These are phyloP conservation scores for Atethmia centrago DNA, from an alignment of 2,888 invertebrate genomes.

Conservation along the genomic window DNA sequence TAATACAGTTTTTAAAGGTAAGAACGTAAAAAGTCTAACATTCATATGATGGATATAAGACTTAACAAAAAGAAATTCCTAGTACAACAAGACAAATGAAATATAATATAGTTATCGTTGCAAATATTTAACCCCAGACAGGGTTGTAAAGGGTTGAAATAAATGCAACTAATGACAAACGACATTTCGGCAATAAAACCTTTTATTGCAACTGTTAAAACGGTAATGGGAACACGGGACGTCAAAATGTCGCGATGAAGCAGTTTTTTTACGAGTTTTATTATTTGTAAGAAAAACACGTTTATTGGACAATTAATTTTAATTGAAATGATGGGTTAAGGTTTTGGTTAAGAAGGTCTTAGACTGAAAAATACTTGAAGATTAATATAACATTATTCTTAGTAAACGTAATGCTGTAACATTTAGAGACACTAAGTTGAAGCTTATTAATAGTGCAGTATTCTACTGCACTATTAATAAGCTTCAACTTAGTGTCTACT, in stretches of 20 bases:
- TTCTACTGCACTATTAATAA: too few relatives aligned
- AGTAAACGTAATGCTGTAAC: too few relatives aligned
- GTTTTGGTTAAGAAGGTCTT: background rate
- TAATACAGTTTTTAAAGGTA: too few relatives aligned
- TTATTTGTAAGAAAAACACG: slow-evolving; percentile 62
- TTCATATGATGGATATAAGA: too few relatives aligned
- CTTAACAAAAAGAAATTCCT: too few relatives aligned
- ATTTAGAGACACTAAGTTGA: too few relatives aligned
- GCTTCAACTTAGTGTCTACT: too few relatives aligned
- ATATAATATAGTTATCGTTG: too few relatives aligned
- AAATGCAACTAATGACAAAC: slow-evolving; percentile 39
- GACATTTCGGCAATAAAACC: slow-evolving; percentile 60
- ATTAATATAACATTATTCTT: too few relatives aligned
- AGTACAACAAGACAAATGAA: too few relatives aligned
- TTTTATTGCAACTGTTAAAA: slow-evolving; percentile 59
- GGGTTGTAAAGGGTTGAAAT: slow-evolving; percentile 40
- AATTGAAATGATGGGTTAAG: slow-evolving; percentile 25
- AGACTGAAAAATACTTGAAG: background rate
- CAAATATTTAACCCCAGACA: background rate
- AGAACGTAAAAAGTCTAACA: too few relatives aligned
- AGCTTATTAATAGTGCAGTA: too few relatives aligned
- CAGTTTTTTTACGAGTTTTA: slow-evolving; percentile 65
- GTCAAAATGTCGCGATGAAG: slow-evolving; percentile 49
- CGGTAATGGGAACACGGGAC: slow-evolving; percentile 41
- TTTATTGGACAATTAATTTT: slow-evolving; percentile 65